A percentile compares a stretch with the other conserved stretches of the same genome.
Evolutionary conservation across 1,140 invertebrate species (phyloP).

Genomic region (Heliothis virescens): DNA sequence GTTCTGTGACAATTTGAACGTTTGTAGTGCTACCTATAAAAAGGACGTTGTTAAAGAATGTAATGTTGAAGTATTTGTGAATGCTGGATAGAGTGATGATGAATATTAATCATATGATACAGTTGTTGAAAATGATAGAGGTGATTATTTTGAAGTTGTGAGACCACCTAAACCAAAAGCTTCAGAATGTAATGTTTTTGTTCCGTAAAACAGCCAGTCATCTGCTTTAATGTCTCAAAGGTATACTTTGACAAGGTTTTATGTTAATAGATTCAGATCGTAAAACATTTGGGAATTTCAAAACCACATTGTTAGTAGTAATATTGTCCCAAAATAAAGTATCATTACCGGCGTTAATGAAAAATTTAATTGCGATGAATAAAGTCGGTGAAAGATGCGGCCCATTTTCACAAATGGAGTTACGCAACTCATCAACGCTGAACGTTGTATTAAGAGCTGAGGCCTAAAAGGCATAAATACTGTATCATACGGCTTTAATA

Average conservation of each 20-base stretch:
- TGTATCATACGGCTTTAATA: constrained; percentile 32
- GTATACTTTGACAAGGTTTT: no score
- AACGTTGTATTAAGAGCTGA: constrained; percentile 33
- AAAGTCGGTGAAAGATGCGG: constrained; percentile 33
- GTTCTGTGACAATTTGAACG: constrained; percentile 30
- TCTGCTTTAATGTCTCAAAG: no score
- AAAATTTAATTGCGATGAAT: constrained; percentile 40
- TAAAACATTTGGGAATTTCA: not conserved
- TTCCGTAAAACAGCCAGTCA: no score
- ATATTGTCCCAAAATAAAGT: constrained; percentile 21
- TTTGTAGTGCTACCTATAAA: constrained; percentile 23
- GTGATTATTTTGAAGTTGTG: no score
- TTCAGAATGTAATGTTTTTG: no score
- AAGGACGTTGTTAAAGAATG: not conserved
- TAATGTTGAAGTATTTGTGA: not conserved
- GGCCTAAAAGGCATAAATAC: constrained; percentile 31
- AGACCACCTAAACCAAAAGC: no score
- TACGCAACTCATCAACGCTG: constrained; percentile 37
- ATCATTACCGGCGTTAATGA: constrained; percentile 30
- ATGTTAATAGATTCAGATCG: not conserved
- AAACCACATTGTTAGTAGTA: not conserved
- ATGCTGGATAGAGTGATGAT: not conserved
- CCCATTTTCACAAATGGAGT: constrained; percentile 44
- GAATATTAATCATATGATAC: not conserved
- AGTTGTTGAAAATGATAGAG: not conserved